Base-by-base conservation (phyloP, 2,113 vertebrate genomes). In the Alouatta palliata region DNA sequence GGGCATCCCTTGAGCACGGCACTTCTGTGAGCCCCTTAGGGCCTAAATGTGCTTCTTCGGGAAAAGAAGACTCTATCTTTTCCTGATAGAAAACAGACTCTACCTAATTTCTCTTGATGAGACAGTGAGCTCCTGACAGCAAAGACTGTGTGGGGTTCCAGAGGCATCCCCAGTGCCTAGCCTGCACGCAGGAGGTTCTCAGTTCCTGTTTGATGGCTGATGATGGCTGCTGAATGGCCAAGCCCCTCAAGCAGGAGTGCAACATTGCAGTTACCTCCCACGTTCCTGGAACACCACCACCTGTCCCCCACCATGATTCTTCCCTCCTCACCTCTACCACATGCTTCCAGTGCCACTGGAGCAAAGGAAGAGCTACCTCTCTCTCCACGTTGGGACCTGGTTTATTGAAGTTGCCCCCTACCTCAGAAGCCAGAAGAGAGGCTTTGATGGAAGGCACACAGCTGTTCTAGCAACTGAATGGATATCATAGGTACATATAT, bases 161-260 rank as follows among this genome's bases (percentile, higher is more conserved):
- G 54, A 1, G 3, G 5, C 40, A 13, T 23, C 47, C 21, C 30
- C 23, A 0, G 20, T 0, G 21, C 37, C 52, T 35, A 2, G 17
- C 43, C 52, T 2, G 0, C 8, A 21, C 45, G 5, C 30, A 68
- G 68, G 20, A 89, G 82, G 35, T 27, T 7, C 21, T 43, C 80
- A 12, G 5, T 40, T 2, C 19, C 3, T 9, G 27, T 47, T 9
- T 35, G 52, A 19, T 0, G 21, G n/a, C 25, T 4, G 11, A 9
- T 16, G 13, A 43, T 1, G 30, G 80, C 5, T 20, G 17, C 40
- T 25, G 17, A 64, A 37, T 21, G 4, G 2, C 7, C 64, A 73
- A 16, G 47, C 20, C 17, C 21, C 6, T 30, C 37, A 35, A 40
- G 35, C 0, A 70, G 40, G 32, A 16, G 32, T 47, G 17, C 25